phyloP scores from a whole-genome alignment of 1,140 invertebrate species.

The Diabrotica undecimpunctata region DNA sequence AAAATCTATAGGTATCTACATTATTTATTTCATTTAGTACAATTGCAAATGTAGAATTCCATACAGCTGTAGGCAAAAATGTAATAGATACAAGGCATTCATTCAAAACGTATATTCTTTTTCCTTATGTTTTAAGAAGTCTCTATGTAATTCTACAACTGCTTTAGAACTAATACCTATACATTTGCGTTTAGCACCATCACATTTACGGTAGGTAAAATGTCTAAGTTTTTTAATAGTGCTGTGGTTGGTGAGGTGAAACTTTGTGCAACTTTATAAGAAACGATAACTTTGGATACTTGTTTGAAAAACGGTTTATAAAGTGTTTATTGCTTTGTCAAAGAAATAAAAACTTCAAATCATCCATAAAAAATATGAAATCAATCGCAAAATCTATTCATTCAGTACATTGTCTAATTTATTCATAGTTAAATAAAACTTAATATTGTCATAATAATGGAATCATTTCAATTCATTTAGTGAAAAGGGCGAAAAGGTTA shows the following conservation, averaged over 20 bases:
- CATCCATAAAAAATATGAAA: too few relatives aligned
- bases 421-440: too few relatives aligned
- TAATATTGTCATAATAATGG: too few relatives aligned
- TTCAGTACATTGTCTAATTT: too few relatives aligned
- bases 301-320: not conserved
- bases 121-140: too few relatives aligned
- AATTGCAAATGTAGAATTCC: conserved; percentile 24
- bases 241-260: conserved; percentile 5
- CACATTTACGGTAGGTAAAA: conserved; percentile 39
- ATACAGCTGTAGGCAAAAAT: conserved; percentile 24
- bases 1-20: conserved; percentile 5
- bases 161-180: conserved; percentile 22
- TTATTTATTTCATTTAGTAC: conserved; percentile 23
- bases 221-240: not conserved
- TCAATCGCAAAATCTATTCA: too few relatives aligned
- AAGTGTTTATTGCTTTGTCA: too few relatives aligned
- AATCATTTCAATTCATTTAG: too few relatives aligned
- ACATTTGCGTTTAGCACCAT: conserved; percentile 42
- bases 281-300: conserved; percentile 3
- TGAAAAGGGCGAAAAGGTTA: too few relatives aligned
- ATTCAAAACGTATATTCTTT: too few relatives aligned
- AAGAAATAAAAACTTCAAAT: too few relatives aligned
- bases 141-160: not conserved
- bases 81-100: too few relatives aligned
- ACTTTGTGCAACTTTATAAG: conserved; percentile 1